Evolutionary conservation across 2,888 invertebrate species (phyloP).

Genomic region (Myopa testacea): DNA sequence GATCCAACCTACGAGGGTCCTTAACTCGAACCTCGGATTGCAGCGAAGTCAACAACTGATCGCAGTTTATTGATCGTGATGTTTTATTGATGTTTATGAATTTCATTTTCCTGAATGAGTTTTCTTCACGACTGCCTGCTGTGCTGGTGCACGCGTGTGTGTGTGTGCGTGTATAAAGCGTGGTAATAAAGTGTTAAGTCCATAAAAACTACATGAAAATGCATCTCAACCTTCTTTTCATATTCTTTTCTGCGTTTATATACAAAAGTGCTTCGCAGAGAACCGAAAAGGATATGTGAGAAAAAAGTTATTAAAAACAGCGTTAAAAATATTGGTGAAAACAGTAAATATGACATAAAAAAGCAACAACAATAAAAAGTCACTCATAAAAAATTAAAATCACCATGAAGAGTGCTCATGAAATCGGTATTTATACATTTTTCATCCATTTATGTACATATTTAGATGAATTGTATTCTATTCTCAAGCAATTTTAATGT

Average conservation of each 20-base stretch:
- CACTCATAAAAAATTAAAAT: no score
- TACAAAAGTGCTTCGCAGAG: not conserved
- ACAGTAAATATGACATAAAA: no score
- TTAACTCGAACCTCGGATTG: no score
- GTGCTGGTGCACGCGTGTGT: not conserved
- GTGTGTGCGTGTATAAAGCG: conserved; percentile 7
- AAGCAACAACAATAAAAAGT: no score
- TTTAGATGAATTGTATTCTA: no score
- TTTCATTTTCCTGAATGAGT: conserved; percentile 2
- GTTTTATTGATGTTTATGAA: not conserved
- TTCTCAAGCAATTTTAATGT: no score
- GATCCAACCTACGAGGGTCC: no score
- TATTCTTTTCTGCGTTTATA: not conserved
- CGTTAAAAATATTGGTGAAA: no score
- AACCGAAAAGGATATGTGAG: conserved; percentile 9
- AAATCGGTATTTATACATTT: no score
- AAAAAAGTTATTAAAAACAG: conserved; percentile 9
- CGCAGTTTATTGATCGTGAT: not conserved
- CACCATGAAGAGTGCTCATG: no score
- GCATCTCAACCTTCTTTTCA: not conserved
- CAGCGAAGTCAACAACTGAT: no score
- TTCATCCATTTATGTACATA: no score
- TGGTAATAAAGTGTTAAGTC: conserved; percentile 30
- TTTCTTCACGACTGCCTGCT: not conserved
- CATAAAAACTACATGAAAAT: conserved; percentile 30